Base-by-base conservation (phyloP, 1,140 invertebrate species). In the Delia radicum region DNA sequence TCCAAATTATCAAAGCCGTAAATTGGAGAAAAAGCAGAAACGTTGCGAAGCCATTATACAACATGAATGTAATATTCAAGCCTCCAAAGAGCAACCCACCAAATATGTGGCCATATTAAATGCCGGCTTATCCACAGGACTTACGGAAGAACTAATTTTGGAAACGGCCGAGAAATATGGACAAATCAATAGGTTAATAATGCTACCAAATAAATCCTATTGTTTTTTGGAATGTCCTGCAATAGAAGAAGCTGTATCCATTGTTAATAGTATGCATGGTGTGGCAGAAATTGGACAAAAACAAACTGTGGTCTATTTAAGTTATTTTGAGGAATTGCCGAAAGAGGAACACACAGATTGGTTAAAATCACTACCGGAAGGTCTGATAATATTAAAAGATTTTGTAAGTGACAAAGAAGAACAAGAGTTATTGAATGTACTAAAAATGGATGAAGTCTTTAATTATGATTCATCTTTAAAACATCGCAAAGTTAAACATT, bases 401-500 rank as follows among this genome's bases (percentile, higher is more conserved):
- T 95, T 96, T 88, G 88, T 98, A 29, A 90, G 88, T 63, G 83
- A 88, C 76, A 88, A 91, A 65, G 93, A 96, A 88, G 95, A 96
- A 84, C 46, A 83, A 4, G 37, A 77, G n/a, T 86, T 97, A 2
- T 77, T 96, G 15, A 79, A 89, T 29, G 88, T 89, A 26, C 88
- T 95, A 79, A 83, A 90, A 78, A 80, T 61, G 55, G 65, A 13
- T 10, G 75, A 77, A 61, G 74, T 67, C 21, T 76, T 18, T n/a
- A 77, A 77, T 24, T 81, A 87, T 2, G 87, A 88, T 7, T 84
- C 80, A 74, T 86, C 80, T 42, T 85, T 98, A 74, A 98, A 98
- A 86, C 92, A 98, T 81, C 87, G 97, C 62, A 89, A 90, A 88
- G 97, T 98, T 0, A 94, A 93, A 85, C 97, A 99, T 88, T 99